Evolutionary conservation across 2,888 invertebrate genomes (phyloP).

Genomic region (Hylaea fasciaria): DNA sequence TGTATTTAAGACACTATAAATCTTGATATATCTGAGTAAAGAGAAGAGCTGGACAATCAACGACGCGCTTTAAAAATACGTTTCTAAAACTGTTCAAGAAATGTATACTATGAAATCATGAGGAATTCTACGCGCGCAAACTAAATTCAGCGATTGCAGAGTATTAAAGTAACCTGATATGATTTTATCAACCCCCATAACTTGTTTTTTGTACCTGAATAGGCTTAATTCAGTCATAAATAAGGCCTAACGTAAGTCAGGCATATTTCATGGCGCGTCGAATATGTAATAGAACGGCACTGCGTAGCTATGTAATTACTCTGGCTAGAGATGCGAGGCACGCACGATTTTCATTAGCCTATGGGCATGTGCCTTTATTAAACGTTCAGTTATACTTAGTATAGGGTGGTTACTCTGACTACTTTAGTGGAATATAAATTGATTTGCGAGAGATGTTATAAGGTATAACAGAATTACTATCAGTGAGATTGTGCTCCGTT

Average conservation of each 20-base stretch:
- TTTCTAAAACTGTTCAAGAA: no score
- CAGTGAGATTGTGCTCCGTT: no score
- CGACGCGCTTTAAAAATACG: no score
- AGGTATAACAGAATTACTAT: neutral
- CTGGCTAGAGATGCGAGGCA: slow-evolving; percentile 34
- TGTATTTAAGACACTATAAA: no score
- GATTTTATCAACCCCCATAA: neutral
- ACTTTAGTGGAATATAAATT: slow-evolving; percentile 27
- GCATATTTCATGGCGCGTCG: slow-evolving; percentile 12
- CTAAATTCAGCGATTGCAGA: no score
- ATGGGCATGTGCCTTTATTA: slow-evolving; percentile 36
- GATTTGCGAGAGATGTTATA: slow-evolving; percentile 8
- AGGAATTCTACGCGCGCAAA: no score
- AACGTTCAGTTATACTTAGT: slow-evolving; percentile 29
- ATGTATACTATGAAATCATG: no score
- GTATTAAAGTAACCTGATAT: no score
- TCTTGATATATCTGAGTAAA: no score
- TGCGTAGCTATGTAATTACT: neutral
- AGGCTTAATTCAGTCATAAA: slow-evolving; percentile 14
- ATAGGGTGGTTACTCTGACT: slow-evolving; percentile 25
- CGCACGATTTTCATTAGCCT: slow-evolving; percentile 45
- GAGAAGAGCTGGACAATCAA: no score
- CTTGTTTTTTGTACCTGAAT: neutral
- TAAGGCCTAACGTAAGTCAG: neutral
- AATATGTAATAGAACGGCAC: slow-evolving; percentile 6